Evolutionary conservation across 2,888 invertebrate species (phyloP), one percentile per base, ranked within the genome.

Genomic region (Seira musarum): DNA sequence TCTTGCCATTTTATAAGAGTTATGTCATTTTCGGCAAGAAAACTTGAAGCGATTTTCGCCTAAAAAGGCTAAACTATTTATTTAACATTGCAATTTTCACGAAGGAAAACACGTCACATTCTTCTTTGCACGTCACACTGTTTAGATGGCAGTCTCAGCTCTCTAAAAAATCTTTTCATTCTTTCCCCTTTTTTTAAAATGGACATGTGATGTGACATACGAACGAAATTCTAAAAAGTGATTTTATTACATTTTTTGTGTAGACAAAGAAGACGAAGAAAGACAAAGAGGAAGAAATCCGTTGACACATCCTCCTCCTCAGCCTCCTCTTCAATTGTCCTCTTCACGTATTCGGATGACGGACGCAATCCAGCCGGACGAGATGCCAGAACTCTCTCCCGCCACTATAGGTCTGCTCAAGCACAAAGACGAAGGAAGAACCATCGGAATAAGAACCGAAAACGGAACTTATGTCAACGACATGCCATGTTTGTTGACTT

Each of bases 401-500:
- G 90, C 57, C 88, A 90, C 74, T 90, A 91, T 83, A 90, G 92
- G 61, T 89, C 91, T 76, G 91, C 91, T 22, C 80, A 83, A 46
- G 68, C 68, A 17, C 78, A 82, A 8, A 70, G 71, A 21, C 92
- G 93, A 75, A 80, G 86, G 68, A 85, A 86, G 70, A 83, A 83
- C 61, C 86, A 85, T 49, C 70, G 85, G 64, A 84, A 83, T 65
- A 87, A 87, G 78, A 87, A 87, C 67, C 82, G 85, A 10, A 85
- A 85, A 65, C 92, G 93, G 15, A 93, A 94, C 87, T 92, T 93
- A 85, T 99, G 99, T 90, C 93, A 95, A 87, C 92, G 97, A 87
- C 94, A 95, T 87, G 92, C 94, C 70, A 92, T 99, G 88, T 97
- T 95, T 90, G 98, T 99, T 67, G 97, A 98, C 90, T 99, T 99